Conservation (phyloP, 1,140 invertebrate genomes). For the Ceratina australensis region DNA sequence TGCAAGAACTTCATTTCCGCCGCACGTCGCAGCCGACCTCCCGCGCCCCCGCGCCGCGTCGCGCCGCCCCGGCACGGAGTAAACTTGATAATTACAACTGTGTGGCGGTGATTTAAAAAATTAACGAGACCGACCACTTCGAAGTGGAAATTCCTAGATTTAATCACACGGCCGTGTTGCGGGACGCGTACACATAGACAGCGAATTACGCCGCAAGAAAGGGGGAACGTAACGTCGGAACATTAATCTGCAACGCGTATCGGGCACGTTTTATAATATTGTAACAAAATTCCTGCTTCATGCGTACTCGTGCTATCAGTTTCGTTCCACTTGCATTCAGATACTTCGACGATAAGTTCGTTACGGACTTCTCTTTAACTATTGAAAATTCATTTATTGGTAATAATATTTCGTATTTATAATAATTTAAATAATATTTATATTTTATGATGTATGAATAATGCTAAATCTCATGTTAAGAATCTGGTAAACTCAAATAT, state of each 20-base stretch:
- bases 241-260: neutral
- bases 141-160: too few species aligned
- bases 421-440: too few species aligned
- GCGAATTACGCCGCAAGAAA: neutral
- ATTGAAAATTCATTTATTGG: too few species aligned
- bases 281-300: neutral
- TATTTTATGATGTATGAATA: too few species aligned
- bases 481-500: too few species aligned
- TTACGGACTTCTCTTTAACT: too few species aligned
- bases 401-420: too few species aligned
- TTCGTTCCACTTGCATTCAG: neutral
- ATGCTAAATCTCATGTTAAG: too few species aligned
- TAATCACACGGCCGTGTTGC: too few species aligned
- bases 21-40: neutral
- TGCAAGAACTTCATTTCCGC: conserved; percentile 18
- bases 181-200: too few species aligned
- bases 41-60: too few species aligned
- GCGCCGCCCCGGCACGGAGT: neutral
- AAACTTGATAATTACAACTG: conserved; percentile 21
- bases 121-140: conserved; percentile 6
- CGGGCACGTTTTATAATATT: neutral
- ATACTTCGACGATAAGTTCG: conserved; percentile 5
- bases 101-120: conserved; percentile 1
- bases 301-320: neutral
- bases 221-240: neutral